Conservation (phyloP, 2,888 invertebrate species). For the Pseudococcus viburni region DNA sequence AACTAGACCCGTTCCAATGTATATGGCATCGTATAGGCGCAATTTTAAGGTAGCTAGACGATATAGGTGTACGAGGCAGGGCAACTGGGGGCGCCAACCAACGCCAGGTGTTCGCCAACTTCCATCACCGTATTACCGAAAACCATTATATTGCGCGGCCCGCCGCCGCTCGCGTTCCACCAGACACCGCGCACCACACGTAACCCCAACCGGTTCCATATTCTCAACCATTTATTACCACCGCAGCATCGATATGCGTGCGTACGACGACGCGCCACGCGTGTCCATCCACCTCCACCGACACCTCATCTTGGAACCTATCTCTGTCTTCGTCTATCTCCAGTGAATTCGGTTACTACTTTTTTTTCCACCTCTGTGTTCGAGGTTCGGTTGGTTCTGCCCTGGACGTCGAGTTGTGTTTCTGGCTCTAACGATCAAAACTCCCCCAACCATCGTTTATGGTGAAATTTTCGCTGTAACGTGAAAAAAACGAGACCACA, state of each 20-base stretch:
- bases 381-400: neutral
- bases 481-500: too few species aligned
- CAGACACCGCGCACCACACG: neutral
- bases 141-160: conserved; percentile 47
- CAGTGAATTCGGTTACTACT: neutral
- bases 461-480: neutral
- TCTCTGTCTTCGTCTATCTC: neutral
- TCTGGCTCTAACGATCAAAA: neutral
- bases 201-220: conserved; percentile 27
- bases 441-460: neutral
- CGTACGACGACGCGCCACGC: conserved; percentile 25
- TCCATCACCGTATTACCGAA: neutral
- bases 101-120: conserved; percentile 64
- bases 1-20: neutral
- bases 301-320: neutral
- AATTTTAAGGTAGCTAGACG: conserved; percentile 63
- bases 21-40: conserved; percentile 51
- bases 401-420: too few species aligned
- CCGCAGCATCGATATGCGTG: neutral
- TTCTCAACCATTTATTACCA: conserved; percentile 44
- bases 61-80: neutral
- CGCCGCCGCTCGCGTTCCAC: neutral
- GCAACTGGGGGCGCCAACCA: conserved; percentile 63
- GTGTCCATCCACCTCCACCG: conserved; percentile 7
- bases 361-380: neutral